Base-by-base conservation (phyloP, 2,113 vertebrate genomes). In the Zosterops hypoxanthus region DNA sequence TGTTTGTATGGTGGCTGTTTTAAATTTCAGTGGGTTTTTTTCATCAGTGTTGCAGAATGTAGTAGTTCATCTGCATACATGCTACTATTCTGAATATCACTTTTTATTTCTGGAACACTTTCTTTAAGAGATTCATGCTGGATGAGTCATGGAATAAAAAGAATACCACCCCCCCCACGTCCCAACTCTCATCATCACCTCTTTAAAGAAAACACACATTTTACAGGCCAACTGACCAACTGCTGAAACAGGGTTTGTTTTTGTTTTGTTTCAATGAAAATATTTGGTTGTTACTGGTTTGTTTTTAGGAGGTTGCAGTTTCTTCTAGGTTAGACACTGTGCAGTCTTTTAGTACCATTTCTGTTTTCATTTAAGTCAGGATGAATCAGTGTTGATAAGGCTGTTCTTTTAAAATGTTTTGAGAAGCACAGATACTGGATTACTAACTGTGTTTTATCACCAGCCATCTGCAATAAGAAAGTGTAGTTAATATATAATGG, bases 91-190 rank as follows among this genome's bases (percentile, higher is more conserved):
- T 94, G 88, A 96, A 75, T 96, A 92, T 94, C 86, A 92, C 69
- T 94, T 95, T 96, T 95, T 96, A 94, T 94, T 97, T 95, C 72
- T 92, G 83, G 85, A 96, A 93, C 65, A 57, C 52, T 96, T 94
- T 92, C 75, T 94, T 92, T 82, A 90, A 93, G 72, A 95, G 56
- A 95, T 92, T 95, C 61, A 73, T 90, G 44, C 55, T 82, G 53
- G 28, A 91, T 97, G 95, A 97, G 75, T 97, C 91, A 96, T 76
- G 33, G 85, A 92, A 91, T 76, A 89, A 95, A 94, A 88, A 86
- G 46, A 77, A 82, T 81, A 79, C 47, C 44, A 24, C 41, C 5
- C 53, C 5, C 42, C 61, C 78, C 23, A 55, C 20, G 1, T 52
- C 71, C 89, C 36, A 71, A 92, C 83, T 92, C 73, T 95, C 90